Percentiles rank a stretch among this genome's conserved stretches.
These are phyloP conservation scores for Arvicanthis niloticus DNA, from an alignment of 2,113 vertebrate genomes.

Conservation along the genomic window DNA sequence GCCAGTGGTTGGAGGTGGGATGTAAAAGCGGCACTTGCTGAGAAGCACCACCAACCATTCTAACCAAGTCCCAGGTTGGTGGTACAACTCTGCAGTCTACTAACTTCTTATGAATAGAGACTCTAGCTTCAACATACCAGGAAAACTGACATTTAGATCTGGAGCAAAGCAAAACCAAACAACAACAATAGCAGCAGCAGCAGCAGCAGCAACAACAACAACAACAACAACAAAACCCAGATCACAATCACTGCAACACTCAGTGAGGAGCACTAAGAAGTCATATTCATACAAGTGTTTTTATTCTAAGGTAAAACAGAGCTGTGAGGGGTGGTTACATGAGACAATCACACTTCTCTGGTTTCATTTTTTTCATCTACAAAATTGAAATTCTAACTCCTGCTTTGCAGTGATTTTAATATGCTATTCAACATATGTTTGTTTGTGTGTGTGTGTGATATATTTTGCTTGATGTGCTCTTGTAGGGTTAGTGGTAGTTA, in stretches of 20 bases:
- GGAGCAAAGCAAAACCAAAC: neutral
- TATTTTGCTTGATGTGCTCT: neutral
- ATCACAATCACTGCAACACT: neutral
- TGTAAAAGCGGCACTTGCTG: neutral
- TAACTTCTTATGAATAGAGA: neutral
- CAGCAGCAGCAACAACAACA: too few species aligned
- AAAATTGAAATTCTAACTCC: neutral
- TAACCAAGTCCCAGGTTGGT: neutral
- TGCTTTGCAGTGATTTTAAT: neutral
- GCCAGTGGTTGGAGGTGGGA: neutral
- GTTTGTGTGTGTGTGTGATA: neutral
- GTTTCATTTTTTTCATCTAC: neutral
- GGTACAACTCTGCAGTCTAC: neutral
- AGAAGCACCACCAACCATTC: neutral
- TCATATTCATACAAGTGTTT: neutral
- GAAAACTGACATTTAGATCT: neutral
- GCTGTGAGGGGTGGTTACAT: neutral
- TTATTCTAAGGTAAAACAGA: neutral
- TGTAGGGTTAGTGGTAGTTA: neutral
- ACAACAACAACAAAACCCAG: neutral
- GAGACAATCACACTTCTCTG: neutral
- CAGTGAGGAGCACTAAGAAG: neutral
- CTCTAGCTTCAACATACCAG: neutral
- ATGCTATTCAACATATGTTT: neutral
- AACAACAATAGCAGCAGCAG: neutral